Evolutionary conservation across 64 coral and sea anemone species (phyloP), one percentile per base, ranked within the genome.

Genomic region (Orbicella faveolata): DNA sequence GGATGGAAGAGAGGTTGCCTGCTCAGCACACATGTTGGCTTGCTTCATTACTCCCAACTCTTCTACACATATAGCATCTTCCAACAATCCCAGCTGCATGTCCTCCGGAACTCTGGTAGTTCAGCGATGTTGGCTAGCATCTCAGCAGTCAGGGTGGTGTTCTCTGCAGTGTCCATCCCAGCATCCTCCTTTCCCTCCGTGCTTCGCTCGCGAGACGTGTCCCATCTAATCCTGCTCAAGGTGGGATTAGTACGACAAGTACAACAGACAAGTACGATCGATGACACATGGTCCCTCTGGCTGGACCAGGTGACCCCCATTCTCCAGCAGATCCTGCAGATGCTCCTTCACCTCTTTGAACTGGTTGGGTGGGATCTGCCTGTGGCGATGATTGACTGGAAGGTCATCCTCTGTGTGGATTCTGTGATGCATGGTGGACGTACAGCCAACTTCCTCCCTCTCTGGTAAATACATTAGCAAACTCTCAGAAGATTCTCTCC

Each of bases 201-300:
- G 35, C 16, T 76, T 2, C 3, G 8, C 15, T 76, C 19, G 13
- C 2, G 74, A 76, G 74, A 4, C 13, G 0, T 18, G 7, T 39
- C 7, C 74, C 74, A 44, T 5, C 36, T 41, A 12, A 76, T 12
- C 18, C 36, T 10, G 36, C 74, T 79, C 54, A 57, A 14, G 54
- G 54, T 30, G 30, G 30, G 30, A 30, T 30, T 30, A 30, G 30
- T 30, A 30, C 30, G 30, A 30, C 30, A 30, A 30, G 30, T 30
- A 30, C 30, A 30, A 30, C 80, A 18, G 15, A 94, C 92, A 19
- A 87, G 81, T 4, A 90, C 81, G 68, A 86, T 90, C 11, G 88
- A 81, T 0, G 88, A 87, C 0, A 81, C 87, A 41, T 85, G 89
- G 36, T 94, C 79, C 19, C 79, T 94, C 37, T 94, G 36, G 36